These are phyloP conservation scores for Noctua fimbriata DNA, from an alignment of 2,888 invertebrate species.

Conservation along the genomic window DNA sequence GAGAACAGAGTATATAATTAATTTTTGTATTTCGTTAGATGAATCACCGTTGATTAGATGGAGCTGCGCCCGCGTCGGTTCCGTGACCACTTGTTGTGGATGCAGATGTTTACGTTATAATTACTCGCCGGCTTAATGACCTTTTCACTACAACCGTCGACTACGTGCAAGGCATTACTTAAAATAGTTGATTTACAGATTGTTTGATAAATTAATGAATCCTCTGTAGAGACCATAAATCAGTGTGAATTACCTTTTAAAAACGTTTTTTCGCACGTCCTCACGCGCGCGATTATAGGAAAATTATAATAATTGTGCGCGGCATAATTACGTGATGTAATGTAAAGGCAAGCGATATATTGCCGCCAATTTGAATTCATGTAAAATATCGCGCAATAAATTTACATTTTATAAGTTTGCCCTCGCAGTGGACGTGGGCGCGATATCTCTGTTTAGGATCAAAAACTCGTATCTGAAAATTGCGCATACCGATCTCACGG, in stretches of 20 bases:
- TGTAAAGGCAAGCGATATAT: conserved; percentile 84
- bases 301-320: conserved; percentile 90
- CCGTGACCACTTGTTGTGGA: conserved; percentile 80
- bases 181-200: conserved; percentile 69
- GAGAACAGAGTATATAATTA: conserved; percentile 87
- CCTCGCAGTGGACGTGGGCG: conserved; percentile 79
- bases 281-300: conserved; percentile 88
- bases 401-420: conserved; percentile 89
- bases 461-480: conserved; percentile 81
- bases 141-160: conserved; percentile 79
- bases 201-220: conserved; percentile 78
- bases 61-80: conserved; percentile 72
- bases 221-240: conserved; percentile 82
- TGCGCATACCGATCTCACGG: conserved; percentile 76
- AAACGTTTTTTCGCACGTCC: conserved; percentile 89
- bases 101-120: conserved; percentile 88
- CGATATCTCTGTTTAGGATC: conserved; percentile 88
- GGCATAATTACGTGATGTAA: conserved; percentile 88
- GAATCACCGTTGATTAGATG: conserved; percentile 88
- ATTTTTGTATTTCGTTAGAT: conserved; percentile 87
- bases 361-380: conserved; percentile 88
- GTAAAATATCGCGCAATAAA: conserved; percentile 89
- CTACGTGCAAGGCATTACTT: conserved; percentile 66
- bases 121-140: conserved; percentile 84
- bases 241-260: conserved; percentile 82